Evolutionary conservation across 2,888 invertebrate species (phyloP).

Genomic region (Anthophora plumipes): DNA sequence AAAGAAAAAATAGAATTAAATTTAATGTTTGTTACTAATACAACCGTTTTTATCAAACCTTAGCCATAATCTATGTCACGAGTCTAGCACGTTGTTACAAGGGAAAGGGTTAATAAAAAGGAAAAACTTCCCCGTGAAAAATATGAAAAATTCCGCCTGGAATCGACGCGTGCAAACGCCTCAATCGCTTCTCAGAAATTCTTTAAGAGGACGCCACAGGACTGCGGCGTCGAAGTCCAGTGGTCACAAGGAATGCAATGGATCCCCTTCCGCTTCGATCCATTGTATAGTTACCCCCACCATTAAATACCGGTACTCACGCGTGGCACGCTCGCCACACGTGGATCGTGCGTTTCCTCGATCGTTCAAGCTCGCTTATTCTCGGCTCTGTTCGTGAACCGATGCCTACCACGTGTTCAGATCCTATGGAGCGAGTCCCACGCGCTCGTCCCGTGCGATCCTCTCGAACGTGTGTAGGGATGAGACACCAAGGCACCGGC

Average conservation of each 20-base stretch:
- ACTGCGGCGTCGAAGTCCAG: not conserved
- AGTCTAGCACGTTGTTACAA: too few relatives aligned
- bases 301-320: constrained; percentile 73
- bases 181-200: not conserved
- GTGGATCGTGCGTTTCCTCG: constrained; percentile 78
- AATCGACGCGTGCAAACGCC: not conserved
- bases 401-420: constrained; percentile 82
- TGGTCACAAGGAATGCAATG: constrained; percentile 45
- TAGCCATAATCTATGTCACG: too few relatives aligned
- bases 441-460: constrained; percentile 61
- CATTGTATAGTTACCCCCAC: constrained; percentile 57
- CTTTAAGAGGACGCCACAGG: constrained; percentile 37
- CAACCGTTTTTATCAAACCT: too few relatives aligned
- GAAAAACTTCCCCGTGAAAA: too few relatives aligned
- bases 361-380: constrained; percentile 74
- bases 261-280: constrained; percentile 29
- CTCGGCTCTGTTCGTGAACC: constrained; percentile 75
- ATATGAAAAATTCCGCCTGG: too few relatives aligned
- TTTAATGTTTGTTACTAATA: too few relatives aligned
- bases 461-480: constrained; percentile 51
- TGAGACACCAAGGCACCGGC: constrained; percentile 42
- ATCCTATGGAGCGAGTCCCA: constrained; percentile 49
- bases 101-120: too few relatives aligned
- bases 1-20: too few relatives aligned
- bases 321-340: constrained; percentile 83